Evolutionary conservation across 2,113 vertebrate genomes (phyloP), one percentile per base, ranked within the genome.

Genomic region (Oxyura jamaicensis): DNA sequence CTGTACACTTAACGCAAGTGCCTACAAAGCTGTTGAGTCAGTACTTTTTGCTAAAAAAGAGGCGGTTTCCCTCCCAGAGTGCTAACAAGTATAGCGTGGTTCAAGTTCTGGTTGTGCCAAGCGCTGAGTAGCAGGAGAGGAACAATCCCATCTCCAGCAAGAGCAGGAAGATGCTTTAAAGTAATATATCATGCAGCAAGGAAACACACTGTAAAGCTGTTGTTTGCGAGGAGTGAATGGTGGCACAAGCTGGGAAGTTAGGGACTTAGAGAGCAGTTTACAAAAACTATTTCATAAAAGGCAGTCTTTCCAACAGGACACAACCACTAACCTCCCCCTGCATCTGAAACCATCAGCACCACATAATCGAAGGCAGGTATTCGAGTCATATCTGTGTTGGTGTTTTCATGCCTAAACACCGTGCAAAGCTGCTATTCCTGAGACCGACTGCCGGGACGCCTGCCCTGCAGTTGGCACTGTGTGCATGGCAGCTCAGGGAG

Each of bases 11-110:
- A 77, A 83, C 94, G 63, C 94, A 76, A 97, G 93, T 63, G 85
- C 80, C 94, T 92, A 96, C 84, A 92, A 93, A 94, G 94, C 73
- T 96, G 95, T 83, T 92, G 96, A 97, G 93, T 96, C 96, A 94
- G 88, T 74, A 21, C 28, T 78, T 81, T 55, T 88, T 53, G 42
- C 44, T 86, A 77, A 96, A 78, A 86, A 89, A 65, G 48, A 80
- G 81, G 90, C 91, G 69, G 80, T 95, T 96, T 77, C 90, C 92
- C 94, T 97, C 88, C 78, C 85, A 55, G 69, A 18, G 41, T 76
- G 69, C 87, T 95, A 97, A 93, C 83, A 95, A 91, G 91, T 52
- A 80, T 78, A 94, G 81, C 2, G 15, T 8, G 91, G 88, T 77
- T 96, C 33, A 73, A 79, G 71, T 77, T 94, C 93, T 20, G 66